These are phyloP conservation scores for Sipunculus nudus DNA, from an alignment of 2,888 invertebrate genomes.

Conservation along the genomic window DNA sequence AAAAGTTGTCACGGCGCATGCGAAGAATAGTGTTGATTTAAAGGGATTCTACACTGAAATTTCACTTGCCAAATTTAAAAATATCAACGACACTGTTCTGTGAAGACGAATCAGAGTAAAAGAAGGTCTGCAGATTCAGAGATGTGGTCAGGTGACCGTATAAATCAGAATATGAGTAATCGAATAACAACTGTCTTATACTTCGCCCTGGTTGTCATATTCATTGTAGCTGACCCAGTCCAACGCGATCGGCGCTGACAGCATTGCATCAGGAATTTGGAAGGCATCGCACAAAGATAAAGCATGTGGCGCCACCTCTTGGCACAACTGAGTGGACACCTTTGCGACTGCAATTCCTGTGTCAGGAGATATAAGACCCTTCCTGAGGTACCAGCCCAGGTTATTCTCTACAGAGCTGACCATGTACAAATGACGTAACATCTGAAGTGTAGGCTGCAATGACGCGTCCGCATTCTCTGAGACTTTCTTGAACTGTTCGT, in stretches of 20 bases:
- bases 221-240: conserved; percentile 41
- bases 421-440: conserved; percentile 32
- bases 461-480: conserved; percentile 22
- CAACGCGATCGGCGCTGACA: conserved; percentile 38
- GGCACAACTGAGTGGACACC: conserved; percentile 21
- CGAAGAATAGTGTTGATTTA: no score
- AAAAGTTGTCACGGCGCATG: no score
- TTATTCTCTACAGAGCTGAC: conserved; percentile 25
- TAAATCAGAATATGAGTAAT: no score
- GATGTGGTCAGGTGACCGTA: no score
- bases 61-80: no score
- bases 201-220: conserved; percentile 37
- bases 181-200: conserved; percentile 5
- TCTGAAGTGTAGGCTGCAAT: conserved; percentile 14
- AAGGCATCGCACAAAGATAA: conserved; percentile 32
- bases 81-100: no score
- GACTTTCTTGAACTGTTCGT: conserved; percentile 27
- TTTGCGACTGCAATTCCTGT: conserved; percentile 9
- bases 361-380: conserved; percentile 12
- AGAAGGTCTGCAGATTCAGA: no score
- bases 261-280: conserved; percentile 25
- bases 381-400: conserved; percentile 26
- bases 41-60: no score
- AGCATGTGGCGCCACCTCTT: conserved; percentile 27
- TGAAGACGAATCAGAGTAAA: no score